These are phyloP conservation scores for Tineola bisselliella DNA, from an alignment of 2,888 invertebrate genomes.

Conservation along the genomic window DNA sequence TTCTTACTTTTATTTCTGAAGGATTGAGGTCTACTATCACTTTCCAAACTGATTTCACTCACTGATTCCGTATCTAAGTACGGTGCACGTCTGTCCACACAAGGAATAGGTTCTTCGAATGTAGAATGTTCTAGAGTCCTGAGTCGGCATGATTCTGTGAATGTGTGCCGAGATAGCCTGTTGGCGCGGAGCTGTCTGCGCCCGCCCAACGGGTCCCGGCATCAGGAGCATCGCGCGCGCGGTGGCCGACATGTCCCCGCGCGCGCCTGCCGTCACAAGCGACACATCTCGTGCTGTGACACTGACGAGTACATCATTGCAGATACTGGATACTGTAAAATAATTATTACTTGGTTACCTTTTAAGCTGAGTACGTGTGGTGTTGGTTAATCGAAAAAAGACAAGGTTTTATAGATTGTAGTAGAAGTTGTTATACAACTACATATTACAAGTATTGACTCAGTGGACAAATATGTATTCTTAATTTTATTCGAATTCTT, in stretches of 20 bases:
- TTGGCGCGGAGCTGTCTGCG: conserved; percentile 32
- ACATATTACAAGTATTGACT: too few species aligned
- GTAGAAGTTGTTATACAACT: too few species aligned
- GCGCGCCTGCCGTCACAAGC: conserved; percentile 73
- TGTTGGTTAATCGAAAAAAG: too few species aligned
- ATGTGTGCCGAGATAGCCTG: neutral
- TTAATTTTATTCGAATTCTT: too few species aligned
- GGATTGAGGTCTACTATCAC: conserved; percentile 49
- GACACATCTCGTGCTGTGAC: conserved; percentile 73
- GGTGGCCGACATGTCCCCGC: conserved; percentile 46
- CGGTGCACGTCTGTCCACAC: conserved; percentile 27
- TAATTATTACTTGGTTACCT: neutral
- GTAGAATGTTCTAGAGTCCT: conserved; percentile 29
- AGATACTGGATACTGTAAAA: conserved; percentile 60
- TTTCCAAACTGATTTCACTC: conserved; percentile 54
- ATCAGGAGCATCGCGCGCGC: conserved; percentile 53
- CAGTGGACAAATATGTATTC: too few species aligned
- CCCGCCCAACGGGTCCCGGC: conserved; percentile 40
- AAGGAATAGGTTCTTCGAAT: conserved; percentile 45
- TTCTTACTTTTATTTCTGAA: conserved; percentile 37
- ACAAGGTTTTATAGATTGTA: too few species aligned
- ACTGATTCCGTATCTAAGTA: conserved; percentile 42
- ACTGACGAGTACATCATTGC: conserved; percentile 72
- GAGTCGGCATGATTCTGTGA: conserved; percentile 5
- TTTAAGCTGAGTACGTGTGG: neutral